Evolutionary conservation across 2,113 vertebrate genomes (phyloP).

Genomic region (Chamaea fasciata): DNA sequence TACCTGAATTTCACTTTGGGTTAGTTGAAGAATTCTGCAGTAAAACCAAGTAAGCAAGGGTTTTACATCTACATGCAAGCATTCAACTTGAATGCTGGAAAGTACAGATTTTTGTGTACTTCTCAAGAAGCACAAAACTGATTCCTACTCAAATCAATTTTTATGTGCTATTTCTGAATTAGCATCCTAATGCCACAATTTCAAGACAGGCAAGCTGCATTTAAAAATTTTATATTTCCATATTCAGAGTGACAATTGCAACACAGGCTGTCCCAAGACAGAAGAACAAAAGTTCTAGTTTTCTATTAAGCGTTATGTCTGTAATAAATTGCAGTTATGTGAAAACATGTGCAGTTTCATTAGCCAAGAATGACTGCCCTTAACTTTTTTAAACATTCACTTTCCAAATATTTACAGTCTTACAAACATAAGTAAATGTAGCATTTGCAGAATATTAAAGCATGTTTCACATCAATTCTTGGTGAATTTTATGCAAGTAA

Average conservation of each 20-base stretch:
- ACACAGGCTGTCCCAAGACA: neutral
- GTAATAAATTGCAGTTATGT: neutral
- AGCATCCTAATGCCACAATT: neutral
- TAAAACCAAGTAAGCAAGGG: neutral
- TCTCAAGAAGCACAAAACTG: neutral
- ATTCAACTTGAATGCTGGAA: neutral
- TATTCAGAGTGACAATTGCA: neutral
- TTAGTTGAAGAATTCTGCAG: neutral
- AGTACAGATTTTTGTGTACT: neutral
- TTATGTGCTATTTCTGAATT: neutral
- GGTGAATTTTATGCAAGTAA: neutral
- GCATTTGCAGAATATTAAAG: neutral
- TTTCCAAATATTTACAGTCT: neutral
- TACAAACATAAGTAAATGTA: neutral
- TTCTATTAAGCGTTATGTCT: neutral
- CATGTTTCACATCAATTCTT: neutral
- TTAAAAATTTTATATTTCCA: neutral
- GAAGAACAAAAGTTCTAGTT: neutral
- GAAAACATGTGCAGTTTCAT: neutral
- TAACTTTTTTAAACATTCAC: neutral
- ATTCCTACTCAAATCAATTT: neutral
- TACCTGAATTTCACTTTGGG: neutral
- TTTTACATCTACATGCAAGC: neutral
- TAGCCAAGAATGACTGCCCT: neutral
- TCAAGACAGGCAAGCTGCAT: neutral